Percentiles rank a stretch among this genome's conserved stretches.
Conservation (phyloP, 1,140 invertebrate genomes). For the Solenopsis fugax region DNA sequence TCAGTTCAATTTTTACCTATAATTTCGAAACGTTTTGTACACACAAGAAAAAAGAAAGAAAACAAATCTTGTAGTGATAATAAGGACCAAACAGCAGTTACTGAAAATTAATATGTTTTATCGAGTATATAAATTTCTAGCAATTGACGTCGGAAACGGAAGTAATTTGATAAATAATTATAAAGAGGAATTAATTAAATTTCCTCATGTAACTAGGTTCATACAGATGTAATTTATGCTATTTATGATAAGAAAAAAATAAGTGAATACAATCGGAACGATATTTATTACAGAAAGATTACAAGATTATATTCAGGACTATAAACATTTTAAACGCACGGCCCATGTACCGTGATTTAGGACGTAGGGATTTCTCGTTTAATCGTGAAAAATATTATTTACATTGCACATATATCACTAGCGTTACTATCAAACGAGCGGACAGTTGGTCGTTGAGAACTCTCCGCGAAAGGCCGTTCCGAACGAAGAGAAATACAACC, state of each 20-base stretch:
- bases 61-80: background rate
- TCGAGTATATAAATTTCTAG: background rate
- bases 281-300: constrained; percentile 35
- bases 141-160: background rate
- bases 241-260: background rate
- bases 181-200: background rate
- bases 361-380: constrained; percentile 71
- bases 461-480: constrained; percentile 40
- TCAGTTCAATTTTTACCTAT: background rate
- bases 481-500: constrained; percentile 44
- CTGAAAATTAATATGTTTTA: background rate
- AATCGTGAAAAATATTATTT: constrained; percentile 84
- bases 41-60: background rate
- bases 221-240: background rate
- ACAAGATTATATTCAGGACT: constrained; percentile 49
- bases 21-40: background rate
- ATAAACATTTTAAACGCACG: constrained; percentile 53
- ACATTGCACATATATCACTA: constrained; percentile 84
- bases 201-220: background rate
- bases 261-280: constrained; percentile 20
- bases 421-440: constrained; percentile 73
- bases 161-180: constrained; percentile 12
- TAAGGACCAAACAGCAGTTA: background rate
- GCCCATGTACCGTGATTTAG: constrained; percentile 6
- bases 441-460: constrained; percentile 70